These are phyloP conservation scores for Grantiella picta DNA, from an alignment of 2,113 vertebrate genomes.

Conservation along the genomic window DNA sequence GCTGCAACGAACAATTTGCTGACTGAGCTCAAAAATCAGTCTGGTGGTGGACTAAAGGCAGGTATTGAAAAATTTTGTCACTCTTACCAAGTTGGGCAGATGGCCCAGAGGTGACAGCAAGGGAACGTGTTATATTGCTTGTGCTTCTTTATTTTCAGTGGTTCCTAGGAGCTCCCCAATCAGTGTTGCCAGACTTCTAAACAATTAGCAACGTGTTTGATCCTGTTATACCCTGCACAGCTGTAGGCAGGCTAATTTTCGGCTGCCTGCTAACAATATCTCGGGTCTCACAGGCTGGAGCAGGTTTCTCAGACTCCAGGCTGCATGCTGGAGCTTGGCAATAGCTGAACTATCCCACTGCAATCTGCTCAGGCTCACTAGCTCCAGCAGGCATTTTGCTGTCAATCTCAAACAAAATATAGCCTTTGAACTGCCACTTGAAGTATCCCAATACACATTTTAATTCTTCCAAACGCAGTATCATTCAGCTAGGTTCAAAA, in stretches of 20 bases:
- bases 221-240: not conserved
- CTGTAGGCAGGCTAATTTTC: not conserved
- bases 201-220: not conserved
- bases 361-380: not conserved
- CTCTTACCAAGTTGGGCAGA: not conserved
- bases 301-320: not conserved
- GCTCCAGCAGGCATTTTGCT: not conserved
- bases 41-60: not conserved
- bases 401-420: not conserved
- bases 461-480: not conserved
- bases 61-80: not conserved
- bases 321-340: not conserved
- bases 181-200: not conserved
- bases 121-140: not conserved
- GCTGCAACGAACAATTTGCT: not conserved
- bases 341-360: not conserved
- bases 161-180: not conserved
- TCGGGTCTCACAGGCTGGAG: not conserved
- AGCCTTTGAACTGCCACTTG: not conserved
- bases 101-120: accelerated
- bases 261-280: not conserved
- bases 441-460: not conserved
- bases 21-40: not conserved
- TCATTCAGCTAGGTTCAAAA: not conserved
- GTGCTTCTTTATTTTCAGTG: not conserved